A percentile compares a stretch with the other conserved stretches of the same genome.
Evolutionary conservation across 2,113 vertebrate genomes (phyloP).

Genomic region (Narcine bancroftii): DNA sequence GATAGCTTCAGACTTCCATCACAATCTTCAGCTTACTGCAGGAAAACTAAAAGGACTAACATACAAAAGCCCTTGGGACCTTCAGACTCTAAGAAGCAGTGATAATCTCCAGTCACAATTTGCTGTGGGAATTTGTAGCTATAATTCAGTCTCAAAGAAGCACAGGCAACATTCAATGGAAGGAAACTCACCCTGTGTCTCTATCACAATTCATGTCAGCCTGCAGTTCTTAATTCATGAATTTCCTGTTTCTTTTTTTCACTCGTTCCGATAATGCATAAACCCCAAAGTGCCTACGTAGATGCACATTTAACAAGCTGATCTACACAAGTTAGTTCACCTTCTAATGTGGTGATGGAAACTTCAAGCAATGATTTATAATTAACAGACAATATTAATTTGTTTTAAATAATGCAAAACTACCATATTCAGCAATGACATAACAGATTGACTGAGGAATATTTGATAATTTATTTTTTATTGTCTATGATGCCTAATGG

Average conservation of each 20-base stretch:
- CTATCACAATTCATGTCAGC: background rate
- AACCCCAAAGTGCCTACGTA: background rate
- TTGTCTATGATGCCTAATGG: background rate
- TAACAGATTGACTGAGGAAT: constrained; percentile 1
- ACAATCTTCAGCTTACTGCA: background rate
- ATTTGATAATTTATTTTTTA: background rate
- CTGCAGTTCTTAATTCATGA: background rate
- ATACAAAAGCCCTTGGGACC: background rate
- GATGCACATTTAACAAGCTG: background rate
- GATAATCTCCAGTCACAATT: constrained; percentile 11
- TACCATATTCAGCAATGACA: background rate
- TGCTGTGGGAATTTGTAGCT: constrained; percentile 9
- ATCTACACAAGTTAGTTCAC: background rate
- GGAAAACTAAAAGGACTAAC: too few species aligned
- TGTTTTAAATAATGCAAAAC: constrained; percentile 30
- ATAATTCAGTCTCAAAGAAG: constrained; percentile 5
- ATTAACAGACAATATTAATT: constrained; percentile 33
- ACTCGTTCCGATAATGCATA: background rate
- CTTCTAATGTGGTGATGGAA: background rate
- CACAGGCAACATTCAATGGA: background rate
- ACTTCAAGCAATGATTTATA: constrained; percentile 16
- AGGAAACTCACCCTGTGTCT: background rate
- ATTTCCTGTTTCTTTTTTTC: background rate
- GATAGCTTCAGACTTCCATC: background rate
- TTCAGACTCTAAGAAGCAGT: background rate